Evolutionary conservation across 1,140 invertebrate species (phyloP).

Genomic region (Fragariocoptes setiger): DNA sequence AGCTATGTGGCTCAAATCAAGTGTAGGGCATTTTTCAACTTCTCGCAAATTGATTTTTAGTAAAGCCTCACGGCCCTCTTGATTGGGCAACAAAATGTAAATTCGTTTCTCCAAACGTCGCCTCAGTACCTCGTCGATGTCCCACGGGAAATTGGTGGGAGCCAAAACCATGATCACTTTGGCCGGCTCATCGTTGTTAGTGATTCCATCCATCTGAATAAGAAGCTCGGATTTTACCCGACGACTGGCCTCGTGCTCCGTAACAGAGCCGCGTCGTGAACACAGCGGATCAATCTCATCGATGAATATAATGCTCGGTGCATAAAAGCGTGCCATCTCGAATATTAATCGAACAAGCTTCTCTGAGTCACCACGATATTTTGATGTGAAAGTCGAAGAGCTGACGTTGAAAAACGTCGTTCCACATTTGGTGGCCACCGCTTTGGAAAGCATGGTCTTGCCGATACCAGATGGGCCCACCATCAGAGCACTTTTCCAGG

Average conservation of each 20-base stretch:
- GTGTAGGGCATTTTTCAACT: slow-evolving; percentile 45
- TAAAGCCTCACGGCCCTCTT: slow-evolving; percentile 51
- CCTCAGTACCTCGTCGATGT: slow-evolving; percentile 84
- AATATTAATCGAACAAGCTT: slow-evolving; percentile 87
- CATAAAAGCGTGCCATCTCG: slow-evolving; percentile 97
- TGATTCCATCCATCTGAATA: slow-evolving; percentile 84
- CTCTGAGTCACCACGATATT: slow-evolving; percentile 93
- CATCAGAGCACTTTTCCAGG: slow-evolving; percentile 84
- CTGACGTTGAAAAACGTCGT: slow-evolving; percentile 99
- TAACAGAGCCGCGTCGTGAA: slow-evolving; percentile 70
- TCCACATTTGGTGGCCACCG: slow-evolving; percentile 92
- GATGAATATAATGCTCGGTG: slow-evolving; percentile 94
- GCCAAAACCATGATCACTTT: slow-evolving; percentile 89
- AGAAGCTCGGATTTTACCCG: slow-evolving; percentile 90
- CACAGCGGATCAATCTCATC: slow-evolving; percentile 98
- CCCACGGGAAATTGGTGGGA: slow-evolving; percentile 98
- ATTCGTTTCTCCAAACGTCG: slow-evolving; percentile 87
- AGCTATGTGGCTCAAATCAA: slow-evolving; percentile 53
- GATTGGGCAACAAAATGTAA: slow-evolving; percentile 88
- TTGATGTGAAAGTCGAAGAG: slow-evolving; percentile 79
- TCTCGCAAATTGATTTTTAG: slow-evolving; percentile 68
- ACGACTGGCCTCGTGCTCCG: slow-evolving; percentile 87
- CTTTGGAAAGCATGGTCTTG: slow-evolving; percentile 96
- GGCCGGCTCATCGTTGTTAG: slow-evolving; percentile 22
- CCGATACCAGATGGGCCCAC: slow-evolving; percentile 89